Evolutionary conservation across 2,888 invertebrate genomes (phyloP).

Genomic region (Silvanus unidentatus): DNA sequence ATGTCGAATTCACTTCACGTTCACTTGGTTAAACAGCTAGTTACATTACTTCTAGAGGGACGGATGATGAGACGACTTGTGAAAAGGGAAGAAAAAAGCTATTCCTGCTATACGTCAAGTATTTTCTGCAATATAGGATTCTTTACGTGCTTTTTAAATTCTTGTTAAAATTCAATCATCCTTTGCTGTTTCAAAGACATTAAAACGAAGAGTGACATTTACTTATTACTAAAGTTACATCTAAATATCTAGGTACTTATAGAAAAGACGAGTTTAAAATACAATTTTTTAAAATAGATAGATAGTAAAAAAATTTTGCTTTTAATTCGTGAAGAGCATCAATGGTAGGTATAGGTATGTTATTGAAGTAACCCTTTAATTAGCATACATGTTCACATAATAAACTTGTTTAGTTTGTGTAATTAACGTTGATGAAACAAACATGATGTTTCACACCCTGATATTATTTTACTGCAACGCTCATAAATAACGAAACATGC

Average conservation of each 20-base stretch:
- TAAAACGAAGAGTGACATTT: background rate
- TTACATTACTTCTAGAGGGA: constrained; percentile 28
- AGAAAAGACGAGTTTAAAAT: too few species aligned
- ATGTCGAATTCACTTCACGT: constrained; percentile 29
- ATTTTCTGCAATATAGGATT: constrained; percentile 14
- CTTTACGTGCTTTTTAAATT: constrained; percentile 1
- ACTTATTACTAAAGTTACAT: too few species aligned
- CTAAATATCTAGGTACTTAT: too few species aligned
- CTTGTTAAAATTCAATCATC: constrained; percentile 4
- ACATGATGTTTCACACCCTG: constrained; percentile 19
- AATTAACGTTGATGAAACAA: constrained; percentile 18
- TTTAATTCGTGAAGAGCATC: too few species aligned
- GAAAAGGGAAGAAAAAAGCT: background rate
- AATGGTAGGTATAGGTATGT: too few species aligned
- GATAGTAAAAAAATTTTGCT: too few species aligned
- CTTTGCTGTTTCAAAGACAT: constrained; percentile 6
- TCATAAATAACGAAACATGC: constrained; percentile 20
- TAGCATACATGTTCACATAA: background rate
- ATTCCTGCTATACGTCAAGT: constrained; percentile 10
- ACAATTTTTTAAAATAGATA: too few species aligned
- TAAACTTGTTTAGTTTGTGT: constrained; percentile 2
- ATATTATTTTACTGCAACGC: constrained; percentile 14
- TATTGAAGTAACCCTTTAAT: too few species aligned
- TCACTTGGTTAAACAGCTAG: constrained; percentile 31
- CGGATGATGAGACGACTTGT: constrained; percentile 15